Evolutionary conservation across 2,888 invertebrate species (phyloP).

Genomic region (Acronicta leporina): DNA sequence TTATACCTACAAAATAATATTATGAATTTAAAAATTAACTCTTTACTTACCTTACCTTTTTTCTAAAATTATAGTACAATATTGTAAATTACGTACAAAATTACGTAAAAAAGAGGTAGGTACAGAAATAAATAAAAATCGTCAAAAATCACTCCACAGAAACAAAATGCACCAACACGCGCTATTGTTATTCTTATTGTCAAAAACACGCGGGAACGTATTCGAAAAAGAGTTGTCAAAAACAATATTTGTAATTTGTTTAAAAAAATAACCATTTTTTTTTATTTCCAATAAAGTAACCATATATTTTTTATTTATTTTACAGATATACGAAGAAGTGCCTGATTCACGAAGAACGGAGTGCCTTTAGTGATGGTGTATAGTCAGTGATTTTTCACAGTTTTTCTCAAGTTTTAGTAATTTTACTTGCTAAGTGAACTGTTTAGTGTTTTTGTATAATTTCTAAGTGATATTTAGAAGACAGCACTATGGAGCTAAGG

Average conservation of each 20-base stretch:
- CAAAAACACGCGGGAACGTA: constrained; percentile 22
- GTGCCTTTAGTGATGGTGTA: constrained; percentile 83
- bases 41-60: too few relatives aligned
- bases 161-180: constrained; percentile 34
- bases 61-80: too few relatives aligned
- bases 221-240: constrained; percentile 4
- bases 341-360: constrained; percentile 68
- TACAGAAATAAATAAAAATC: too few relatives aligned
- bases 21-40: too few relatives aligned
- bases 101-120: too few relatives aligned
- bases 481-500: constrained; percentile 75
- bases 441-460: constrained; percentile 61
- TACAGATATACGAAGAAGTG: constrained; percentile 76
- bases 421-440: constrained; percentile 60
- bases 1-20: too few relatives aligned
- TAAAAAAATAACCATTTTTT: background rate
- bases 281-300: too few relatives aligned
- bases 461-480: constrained; percentile 59
- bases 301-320: constrained; percentile 53
- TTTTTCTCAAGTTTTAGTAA: constrained; percentile 57
- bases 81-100: too few relatives aligned
- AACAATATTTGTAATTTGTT: background rate
- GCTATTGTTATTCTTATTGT: background rate
- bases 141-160: constrained; percentile 5
- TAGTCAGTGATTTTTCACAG: constrained; percentile 63